phyloP scores from a whole-genome alignment of 2,113 vertebrate genomes.

The Tupaia chinensis region DNA sequence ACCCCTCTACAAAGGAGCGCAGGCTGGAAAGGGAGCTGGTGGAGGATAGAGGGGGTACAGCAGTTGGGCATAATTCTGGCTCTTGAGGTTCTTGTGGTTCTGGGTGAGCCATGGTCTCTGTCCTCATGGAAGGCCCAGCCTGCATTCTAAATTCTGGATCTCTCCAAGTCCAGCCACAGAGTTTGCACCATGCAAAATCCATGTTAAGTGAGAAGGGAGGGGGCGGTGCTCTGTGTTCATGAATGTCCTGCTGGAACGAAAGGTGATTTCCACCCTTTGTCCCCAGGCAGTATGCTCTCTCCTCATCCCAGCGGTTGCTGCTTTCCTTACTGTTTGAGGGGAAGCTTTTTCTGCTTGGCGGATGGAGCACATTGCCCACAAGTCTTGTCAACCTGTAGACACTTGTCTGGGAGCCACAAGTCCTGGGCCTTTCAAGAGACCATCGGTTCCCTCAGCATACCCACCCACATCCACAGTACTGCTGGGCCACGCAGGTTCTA shows the following conservation, averaged over 20 bases:
- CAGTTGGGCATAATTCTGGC: neutral
- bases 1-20: neutral
- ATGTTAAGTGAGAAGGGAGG: neutral
- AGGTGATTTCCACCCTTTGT: too few relatives aligned
- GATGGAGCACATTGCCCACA: too few relatives aligned
- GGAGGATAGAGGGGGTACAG: neutral
- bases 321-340: neutral
- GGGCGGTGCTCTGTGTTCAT: accelerated
- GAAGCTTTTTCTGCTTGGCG: neutral
- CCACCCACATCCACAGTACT: neutral
- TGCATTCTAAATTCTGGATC: neutral
- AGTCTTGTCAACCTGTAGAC: neutral
- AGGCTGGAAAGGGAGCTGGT: neutral
- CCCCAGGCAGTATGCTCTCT: too few relatives aligned
- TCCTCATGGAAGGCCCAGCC: neutral
- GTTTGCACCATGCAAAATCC: neutral
- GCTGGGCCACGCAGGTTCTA: neutral
- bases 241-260: neutral
- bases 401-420: neutral
- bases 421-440: neutral
- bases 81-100: neutral
- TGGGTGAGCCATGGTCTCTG: neutral
- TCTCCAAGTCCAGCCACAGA: neutral
- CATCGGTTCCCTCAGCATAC: neutral
- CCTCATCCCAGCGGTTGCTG: neutral